Percentiles rank a stretch among this genome's conserved stretches.
Conservation (phyloP, 2,797 vertebrate species). For the Pogoniulus pusillus region DNA sequence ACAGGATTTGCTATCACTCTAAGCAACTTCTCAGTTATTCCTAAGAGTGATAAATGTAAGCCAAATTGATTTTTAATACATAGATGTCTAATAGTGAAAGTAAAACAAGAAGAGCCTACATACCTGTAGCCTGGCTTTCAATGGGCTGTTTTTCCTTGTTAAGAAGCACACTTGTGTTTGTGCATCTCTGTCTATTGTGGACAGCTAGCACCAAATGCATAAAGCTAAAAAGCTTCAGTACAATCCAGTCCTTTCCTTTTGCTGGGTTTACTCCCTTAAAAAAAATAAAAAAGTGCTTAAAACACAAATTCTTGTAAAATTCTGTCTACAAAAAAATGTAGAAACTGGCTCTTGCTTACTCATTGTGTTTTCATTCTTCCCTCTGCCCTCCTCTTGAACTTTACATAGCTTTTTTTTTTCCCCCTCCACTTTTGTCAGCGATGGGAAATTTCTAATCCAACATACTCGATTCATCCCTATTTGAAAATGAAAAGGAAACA, state of each 20-base stretch:
- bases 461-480: constrained; percentile 60
- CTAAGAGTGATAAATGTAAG: neutral
- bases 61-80: neutral
- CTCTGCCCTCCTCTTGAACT: constrained; percentile 68
- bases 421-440: constrained; percentile 47
- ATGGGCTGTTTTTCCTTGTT: neutral
- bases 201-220: neutral
- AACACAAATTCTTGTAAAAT: constrained; percentile 1
- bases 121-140: neutral
- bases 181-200: neutral
- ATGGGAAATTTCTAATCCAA: constrained; percentile 72
- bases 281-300: neutral
- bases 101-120: neutral
- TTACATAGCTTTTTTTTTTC: constrained; percentile 52
- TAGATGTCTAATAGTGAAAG: neutral
- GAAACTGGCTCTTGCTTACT: constrained; percentile 1
- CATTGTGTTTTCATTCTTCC: constrained; percentile 47
- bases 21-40: neutral
- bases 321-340: neutral
- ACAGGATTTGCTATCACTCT: neutral
- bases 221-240: neutral
- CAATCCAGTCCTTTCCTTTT: neutral
- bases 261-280: neutral
- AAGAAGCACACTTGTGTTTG: neutral
- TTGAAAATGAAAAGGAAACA: constrained; percentile 74